Base-by-base conservation (phyloP, 2,113 vertebrate species). In the Ictidomys tridecemlineatus region DNA sequence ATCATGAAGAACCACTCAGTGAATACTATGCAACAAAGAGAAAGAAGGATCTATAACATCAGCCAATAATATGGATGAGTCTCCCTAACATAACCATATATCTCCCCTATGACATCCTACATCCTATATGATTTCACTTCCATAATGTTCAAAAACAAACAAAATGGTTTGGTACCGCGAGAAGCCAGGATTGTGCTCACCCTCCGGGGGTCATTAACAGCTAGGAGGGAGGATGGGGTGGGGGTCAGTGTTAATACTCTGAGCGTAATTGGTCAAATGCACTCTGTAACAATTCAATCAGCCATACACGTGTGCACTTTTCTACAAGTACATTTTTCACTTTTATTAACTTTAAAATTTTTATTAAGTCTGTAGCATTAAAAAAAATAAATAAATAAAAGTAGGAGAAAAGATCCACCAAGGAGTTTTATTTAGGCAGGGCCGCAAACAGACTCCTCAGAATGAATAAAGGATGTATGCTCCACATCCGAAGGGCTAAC, bases 331-430 rank as follows among this genome's bases (percentile, higher is more conserved):
- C 8, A n/a, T 48, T 95, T 84, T 88, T 63, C 30, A 48, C 32
- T 96, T 90, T 63, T 53, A 82, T 51, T 76, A 45, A 86, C 77
- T 30, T 67, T 79, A 39, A 56, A 61, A 39, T 45, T 90, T 93
- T 76, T 79, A 95, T 76, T 32, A 69, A 89, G 24, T 80, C 77
- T 24, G 18, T 26, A 26, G 17, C n/a, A n/a, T 53, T n/a, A n/a
- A 65, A 53, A 79, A 82, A 58, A 88, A 63, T 6, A 58, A 58
- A 94, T 34, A 51, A 34, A 14, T 82, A 91, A 67, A 80, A 70
- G 65, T 32, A n/a, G 37, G 10, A 5, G 12, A 78, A 77, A 72
- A 78, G 69, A 92, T 8, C 28, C 56, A 78, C 0, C 8, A 76
- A 82, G 53, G 65, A 89, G 51, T 72, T 42, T 89, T 79, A 48